Evolutionary conservation across 1,140 invertebrate genomes (phyloP).

Genomic region (Heliconius nattereri): DNA sequence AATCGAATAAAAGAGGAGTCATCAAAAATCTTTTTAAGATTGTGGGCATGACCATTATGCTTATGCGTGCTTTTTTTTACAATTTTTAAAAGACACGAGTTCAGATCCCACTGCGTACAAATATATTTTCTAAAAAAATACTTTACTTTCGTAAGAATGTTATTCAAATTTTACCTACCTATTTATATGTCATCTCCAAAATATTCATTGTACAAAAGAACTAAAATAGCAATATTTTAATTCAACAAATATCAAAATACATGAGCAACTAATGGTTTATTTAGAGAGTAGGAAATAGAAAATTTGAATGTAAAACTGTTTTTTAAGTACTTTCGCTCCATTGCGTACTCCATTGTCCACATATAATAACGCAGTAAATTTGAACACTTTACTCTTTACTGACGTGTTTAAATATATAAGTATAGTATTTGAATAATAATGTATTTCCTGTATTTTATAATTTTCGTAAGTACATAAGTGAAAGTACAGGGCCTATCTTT

Average conservation of each 20-base stretch:
- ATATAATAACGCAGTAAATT: slow-evolving; percentile 60
- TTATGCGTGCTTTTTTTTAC: no score
- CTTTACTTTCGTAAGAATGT: no score
- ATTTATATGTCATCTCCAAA: no score
- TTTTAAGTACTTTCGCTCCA: slow-evolving; percentile 54
- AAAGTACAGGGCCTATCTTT: no score
- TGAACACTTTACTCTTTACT: slow-evolving; percentile 57
- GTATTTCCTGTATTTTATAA: slow-evolving; percentile 4
- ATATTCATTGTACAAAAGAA: no score
- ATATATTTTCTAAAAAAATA: no score
- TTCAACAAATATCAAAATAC: not conserved
- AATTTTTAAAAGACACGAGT: no score
- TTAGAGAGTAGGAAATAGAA: slow-evolving; percentile 14
- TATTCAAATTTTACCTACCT: no score
- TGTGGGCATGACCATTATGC: no score
- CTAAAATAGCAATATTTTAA: not conserved
- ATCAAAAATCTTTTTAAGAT: no score
- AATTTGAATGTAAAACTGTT: slow-evolving; percentile 4
- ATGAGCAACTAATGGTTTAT: not conserved
- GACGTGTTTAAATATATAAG: slow-evolving; percentile 45
- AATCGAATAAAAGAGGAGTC: no score
- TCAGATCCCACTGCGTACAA: no score
- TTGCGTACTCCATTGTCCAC: slow-evolving; percentile 51
- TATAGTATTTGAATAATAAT: slow-evolving; percentile 4
- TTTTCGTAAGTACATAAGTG: not conserved